These are phyloP conservation scores for Hipposideros armiger DNA, from an alignment of 2,113 vertebrate genomes.

Conservation along the genomic window DNA sequence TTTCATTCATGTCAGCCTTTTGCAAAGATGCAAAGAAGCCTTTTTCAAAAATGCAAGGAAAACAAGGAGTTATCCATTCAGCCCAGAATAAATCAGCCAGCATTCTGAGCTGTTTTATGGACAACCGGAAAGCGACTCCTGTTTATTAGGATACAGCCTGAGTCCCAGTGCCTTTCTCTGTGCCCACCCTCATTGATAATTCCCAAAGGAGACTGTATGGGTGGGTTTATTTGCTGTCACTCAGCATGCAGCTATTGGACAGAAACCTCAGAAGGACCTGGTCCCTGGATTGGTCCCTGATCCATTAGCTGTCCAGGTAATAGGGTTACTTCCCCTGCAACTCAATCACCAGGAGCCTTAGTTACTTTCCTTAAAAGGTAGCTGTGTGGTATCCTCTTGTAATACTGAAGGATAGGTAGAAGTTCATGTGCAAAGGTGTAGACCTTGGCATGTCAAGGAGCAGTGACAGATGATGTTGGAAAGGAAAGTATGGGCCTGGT, in stretches of 20 bases:
- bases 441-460: fast-evolving
- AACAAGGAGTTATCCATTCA: neutral
- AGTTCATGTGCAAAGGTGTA: neutral
- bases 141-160: no score
- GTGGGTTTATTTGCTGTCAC: neutral
- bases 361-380: neutral
- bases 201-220: neutral
- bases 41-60: neutral
- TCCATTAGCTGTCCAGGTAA: neutral
- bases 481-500: neutral
- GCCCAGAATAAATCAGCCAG: neutral
- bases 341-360: neutral
- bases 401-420: neutral
- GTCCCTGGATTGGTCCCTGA: neutral
- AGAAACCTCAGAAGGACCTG: neutral
- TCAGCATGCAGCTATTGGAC: neutral
- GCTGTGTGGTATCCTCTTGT: neutral
- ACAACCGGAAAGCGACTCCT: neutral
- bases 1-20: slow-evolving; percentile 2
- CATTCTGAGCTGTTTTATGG: neutral
- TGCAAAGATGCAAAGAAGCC: neutral
- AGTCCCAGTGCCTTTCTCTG: neutral
- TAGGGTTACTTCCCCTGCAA: neutral
- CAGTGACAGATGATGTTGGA: neutral
- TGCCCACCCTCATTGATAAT: neutral